Percentiles rank a stretch among this genome's conserved stretches.
phyloP scores from a whole-genome alignment of 2,797 vertebrate genomes.

The Scleropages formosus region DNA sequence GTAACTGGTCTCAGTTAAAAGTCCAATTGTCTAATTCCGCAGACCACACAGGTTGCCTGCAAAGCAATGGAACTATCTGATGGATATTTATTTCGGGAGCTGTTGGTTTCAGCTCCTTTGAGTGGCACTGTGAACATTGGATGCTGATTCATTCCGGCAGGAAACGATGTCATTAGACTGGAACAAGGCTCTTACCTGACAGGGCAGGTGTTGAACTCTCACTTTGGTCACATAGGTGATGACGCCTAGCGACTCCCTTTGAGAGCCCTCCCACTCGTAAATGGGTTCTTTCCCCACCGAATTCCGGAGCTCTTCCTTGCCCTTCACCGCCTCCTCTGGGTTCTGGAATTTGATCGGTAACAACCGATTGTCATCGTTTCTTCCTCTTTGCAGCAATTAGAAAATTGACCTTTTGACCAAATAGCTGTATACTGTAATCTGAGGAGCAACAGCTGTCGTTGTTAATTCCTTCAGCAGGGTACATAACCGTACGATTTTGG shows the following conservation, averaged over 20 bases:
- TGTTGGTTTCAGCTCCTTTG: neutral
- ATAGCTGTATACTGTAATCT: too few species aligned
- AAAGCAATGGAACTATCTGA: too few species aligned
- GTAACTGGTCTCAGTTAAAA: too few species aligned
- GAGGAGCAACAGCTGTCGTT: too few species aligned
- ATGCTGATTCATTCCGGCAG: neutral
- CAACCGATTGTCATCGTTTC: too few species aligned
- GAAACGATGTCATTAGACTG: neutral
- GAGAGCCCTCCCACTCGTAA: slow-evolving; percentile 79
- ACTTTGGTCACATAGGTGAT: slow-evolving; percentile 86
- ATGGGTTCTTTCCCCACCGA: slow-evolving; percentile 79
- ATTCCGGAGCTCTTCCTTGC: slow-evolving; percentile 78
- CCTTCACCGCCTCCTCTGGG: slow-evolving; percentile 41
- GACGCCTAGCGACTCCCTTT: slow-evolving; percentile 74
- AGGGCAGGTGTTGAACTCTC: slow-evolving; percentile 87
- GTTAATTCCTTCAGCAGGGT: too few species aligned
- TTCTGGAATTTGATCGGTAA: slow-evolving; percentile 43
- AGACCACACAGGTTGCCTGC: too few species aligned
- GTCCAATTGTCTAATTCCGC: too few species aligned
- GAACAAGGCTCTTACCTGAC: slow-evolving; percentile 70
- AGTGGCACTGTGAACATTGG: too few species aligned
- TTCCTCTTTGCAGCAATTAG: too few species aligned
- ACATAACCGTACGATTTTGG: too few species aligned
- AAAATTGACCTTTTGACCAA: too few species aligned
- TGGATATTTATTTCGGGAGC: neutral